Percentiles rank a stretch among this genome's conserved stretches.
Conservation (phyloP, 2,888 invertebrate genomes). For the Ochropleura plecta region DNA sequence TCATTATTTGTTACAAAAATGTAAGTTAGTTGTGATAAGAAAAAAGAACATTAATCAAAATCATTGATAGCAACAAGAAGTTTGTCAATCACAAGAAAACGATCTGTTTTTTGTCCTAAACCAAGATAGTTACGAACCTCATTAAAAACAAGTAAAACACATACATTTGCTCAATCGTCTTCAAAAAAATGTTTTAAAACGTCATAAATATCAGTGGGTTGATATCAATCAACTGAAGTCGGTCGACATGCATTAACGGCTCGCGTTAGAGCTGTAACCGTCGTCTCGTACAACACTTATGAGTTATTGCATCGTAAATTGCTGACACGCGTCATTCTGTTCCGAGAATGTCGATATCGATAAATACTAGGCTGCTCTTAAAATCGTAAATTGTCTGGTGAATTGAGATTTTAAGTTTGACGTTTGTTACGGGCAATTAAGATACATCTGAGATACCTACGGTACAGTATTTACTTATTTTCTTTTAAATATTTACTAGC, state of each 20-base stretch:
- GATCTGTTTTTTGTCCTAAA: background rate
- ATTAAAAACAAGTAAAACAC: slow-evolving; percentile 27
- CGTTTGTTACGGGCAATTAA: slow-evolving; percentile 19
- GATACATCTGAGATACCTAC: background rate
- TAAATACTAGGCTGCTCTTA: slow-evolving; percentile 31
- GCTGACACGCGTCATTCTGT: slow-evolving; percentile 78
- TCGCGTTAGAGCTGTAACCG: slow-evolving; percentile 79
- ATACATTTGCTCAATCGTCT: slow-evolving; percentile 40
- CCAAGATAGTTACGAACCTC: slow-evolving; percentile 25
- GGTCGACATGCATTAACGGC: slow-evolving; percentile 78
- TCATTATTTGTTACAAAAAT: too few species aligned
- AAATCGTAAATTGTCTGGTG: slow-evolving; percentile 28
- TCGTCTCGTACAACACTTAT: slow-evolving; percentile 78
- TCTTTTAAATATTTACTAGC: too few species aligned
- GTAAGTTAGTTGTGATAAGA: too few species aligned
- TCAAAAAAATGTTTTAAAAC: slow-evolving; percentile 46
- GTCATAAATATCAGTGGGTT: slow-evolving; percentile 71
- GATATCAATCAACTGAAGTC: slow-evolving; percentile 78
- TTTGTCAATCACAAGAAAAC: slow-evolving; percentile 13
- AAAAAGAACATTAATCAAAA: slow-evolving; percentile 9
- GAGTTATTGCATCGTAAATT: slow-evolving; percentile 83
- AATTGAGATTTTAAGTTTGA: slow-evolving; percentile 44
- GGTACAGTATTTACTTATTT: background rate
- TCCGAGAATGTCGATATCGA: slow-evolving; percentile 64
- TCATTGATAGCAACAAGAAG: background rate